These are phyloP conservation scores for Dastarcus helophoroides DNA, from an alignment of 2,888 invertebrate species.

Conservation along the genomic window DNA sequence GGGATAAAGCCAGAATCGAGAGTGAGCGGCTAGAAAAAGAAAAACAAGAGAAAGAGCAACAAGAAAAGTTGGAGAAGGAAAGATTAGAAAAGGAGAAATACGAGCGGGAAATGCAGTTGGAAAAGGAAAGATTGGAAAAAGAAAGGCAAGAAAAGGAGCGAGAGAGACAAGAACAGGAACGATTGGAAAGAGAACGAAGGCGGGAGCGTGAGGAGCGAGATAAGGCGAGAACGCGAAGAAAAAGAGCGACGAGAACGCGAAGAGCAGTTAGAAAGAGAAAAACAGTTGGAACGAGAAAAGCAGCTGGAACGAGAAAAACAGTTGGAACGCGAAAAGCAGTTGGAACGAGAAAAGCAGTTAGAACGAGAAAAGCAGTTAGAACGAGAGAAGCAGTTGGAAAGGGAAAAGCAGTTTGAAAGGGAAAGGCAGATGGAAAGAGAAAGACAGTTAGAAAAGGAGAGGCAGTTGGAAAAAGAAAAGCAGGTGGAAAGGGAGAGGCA, in stretches of 20 bases:
- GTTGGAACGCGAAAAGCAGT: slow-evolving; percentile 28
- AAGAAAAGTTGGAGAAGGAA: slow-evolving; percentile 31
- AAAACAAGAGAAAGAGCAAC: slow-evolving; percentile 28
- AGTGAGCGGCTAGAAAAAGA: slow-evolving; percentile 35
- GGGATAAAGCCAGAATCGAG: slow-evolving; percentile 30
- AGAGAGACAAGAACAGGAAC: slow-evolving; percentile 31
- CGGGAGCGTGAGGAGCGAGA: slow-evolving; percentile 34
- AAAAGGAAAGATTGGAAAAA: slow-evolving; percentile 34
- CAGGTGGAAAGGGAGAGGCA: slow-evolving; percentile 33
- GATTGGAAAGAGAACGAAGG: slow-evolving; percentile 30
- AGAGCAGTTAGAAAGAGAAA: slow-evolving; percentile 30
- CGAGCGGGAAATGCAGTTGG: slow-evolving; percentile 29
- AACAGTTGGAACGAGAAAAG: slow-evolving; percentile 27
- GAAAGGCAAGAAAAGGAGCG: slow-evolving; percentile 33
- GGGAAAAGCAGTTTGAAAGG: slow-evolving; percentile 25
- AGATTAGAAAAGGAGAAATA: slow-evolving; percentile 28
- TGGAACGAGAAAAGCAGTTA: slow-evolving; percentile 33
- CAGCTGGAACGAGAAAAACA: slow-evolving; percentile 31
- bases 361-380: slow-evolving; percentile 28
- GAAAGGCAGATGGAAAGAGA: slow-evolving; percentile 28
- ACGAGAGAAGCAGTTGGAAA: slow-evolving; percentile 30
- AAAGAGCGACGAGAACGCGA: slow-evolving; percentile 21
- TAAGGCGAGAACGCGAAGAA: slow-evolving; percentile 25
- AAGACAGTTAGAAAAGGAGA: slow-evolving; percentile 32
- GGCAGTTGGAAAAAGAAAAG: slow-evolving; percentile 28